Evolutionary conservation across 2,888 invertebrate species (phyloP), one percentile per base, ranked within the genome.

Genomic region (Frankliniella fusca): DNA sequence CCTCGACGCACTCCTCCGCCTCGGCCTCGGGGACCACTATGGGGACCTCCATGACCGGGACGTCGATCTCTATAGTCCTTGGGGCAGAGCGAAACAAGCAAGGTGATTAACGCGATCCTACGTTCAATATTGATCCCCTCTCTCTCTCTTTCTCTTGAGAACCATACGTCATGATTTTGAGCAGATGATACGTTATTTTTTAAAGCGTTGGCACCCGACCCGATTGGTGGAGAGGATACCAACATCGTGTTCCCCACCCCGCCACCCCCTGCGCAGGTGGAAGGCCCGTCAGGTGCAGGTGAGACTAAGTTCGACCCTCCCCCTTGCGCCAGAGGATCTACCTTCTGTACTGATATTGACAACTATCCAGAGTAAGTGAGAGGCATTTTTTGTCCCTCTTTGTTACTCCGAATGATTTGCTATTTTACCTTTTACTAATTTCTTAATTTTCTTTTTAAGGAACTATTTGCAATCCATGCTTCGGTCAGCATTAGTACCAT

Each of bases 341-440:
- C 89, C 11, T 90, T 89, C 84, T 91, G 91, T 85, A 89, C 88
- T 81, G 85, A 88, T 48, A 87, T 89, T 20, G 87, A 87, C 50
- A 86, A 88, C 50, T 91, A 91, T 85, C 90, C 90, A 0, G 86
- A 50, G 84, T 84, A 80, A 76, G 79, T 80, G 23, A 18, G 18
- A 15, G n/a, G 38, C 38, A 38, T 2, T 38, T 38, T 61, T n/a
- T 54, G 2, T 23, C 10, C 8, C n/a, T 10, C 8, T 1, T 23
- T 23, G 27, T 61, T 38, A 38, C 38, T 38, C 38, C 5, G 3
- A 38, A 5, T 54, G 54, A 54, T 12, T 54, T 20, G 15, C 15
- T 2, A 15, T 18, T 54, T 20, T 54, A 0, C 54, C 15, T 12
- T 9, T 54, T 0, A 54, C 20, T 9, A 20, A 9, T 20, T 23